Base-by-base conservation (phyloP, 2,888 invertebrate genomes). In the Lepidochrysops patricia region DNA sequence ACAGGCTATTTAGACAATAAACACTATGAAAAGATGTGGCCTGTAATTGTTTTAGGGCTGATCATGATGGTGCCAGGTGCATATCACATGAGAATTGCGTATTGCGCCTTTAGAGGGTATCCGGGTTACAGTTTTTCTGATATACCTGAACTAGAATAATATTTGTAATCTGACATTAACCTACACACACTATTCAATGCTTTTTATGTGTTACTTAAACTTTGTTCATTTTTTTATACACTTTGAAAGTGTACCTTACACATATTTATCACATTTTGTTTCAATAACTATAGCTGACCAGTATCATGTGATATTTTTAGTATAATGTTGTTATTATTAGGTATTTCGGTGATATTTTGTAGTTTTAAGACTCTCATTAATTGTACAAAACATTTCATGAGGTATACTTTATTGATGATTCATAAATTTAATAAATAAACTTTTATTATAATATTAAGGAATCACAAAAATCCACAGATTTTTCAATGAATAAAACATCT, bases 31-130 rank as follows among this genome's bases (percentile, higher is more conserved):
- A 91, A 97, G 64, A 93, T 96, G 77, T 97, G 96, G 96, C 97
- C 97, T 0, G 91, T 97, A 80, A 92, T 97, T 65, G 94, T 97
- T 68, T 87, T 98, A 72, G 98, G 97, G 32, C 89, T 92, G 23
- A 89, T 98, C 37, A 96, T 97, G 96, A 97, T 97, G 74, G 93
- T 97, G 67, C 97, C 97, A 0, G 97, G 97, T 43, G 94, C 95
- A 58, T 97, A 97, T 82, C 97, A 98, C 77, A 93, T 96, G 56
- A 92, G 96, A 69, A 95, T 97, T 74, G 96, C 97, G 32, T 94
- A 94, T 76, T 95, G 94, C 82, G 97, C 97, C 0, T 96, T 93
- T 79, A 93, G 94, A 69, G 93, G 95, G 73, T 94, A 94, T 73
- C 94, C 94, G 58, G 96, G 96, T 1, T 97, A 94, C 79, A 95